Percentiles rank a stretch among this genome's conserved stretches.
Conservation (phyloP, 2,113 vertebrate species). For the Solea senegalensis region DNA sequence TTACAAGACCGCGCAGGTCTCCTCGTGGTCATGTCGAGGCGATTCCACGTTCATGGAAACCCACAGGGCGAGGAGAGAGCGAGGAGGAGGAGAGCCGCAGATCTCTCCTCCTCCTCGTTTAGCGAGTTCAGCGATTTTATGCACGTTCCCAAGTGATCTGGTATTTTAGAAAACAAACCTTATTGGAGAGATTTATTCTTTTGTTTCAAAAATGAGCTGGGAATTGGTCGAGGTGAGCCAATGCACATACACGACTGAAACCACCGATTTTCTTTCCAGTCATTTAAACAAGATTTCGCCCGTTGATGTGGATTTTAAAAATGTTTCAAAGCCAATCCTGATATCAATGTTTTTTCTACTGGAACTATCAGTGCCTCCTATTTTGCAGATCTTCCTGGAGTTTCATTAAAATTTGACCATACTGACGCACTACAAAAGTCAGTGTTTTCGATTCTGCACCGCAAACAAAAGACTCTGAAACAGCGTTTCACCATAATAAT, state of each 20-base stretch:
- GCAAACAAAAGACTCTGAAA: slow-evolving; percentile 10
- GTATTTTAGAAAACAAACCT: slow-evolving; percentile 30
- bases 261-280: slow-evolving; percentile 27
- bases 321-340: slow-evolving; percentile 40
- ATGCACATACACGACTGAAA: slow-evolving; percentile 29
- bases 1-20: slow-evolving; percentile 57
- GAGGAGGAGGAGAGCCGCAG: not conserved
- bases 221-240: slow-evolving; percentile 18
- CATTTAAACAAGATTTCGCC: slow-evolving; percentile 21
- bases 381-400: slow-evolving; percentile 36
- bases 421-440: slow-evolving; percentile 12
- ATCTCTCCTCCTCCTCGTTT: slow-evolving; percentile 31
- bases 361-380: slow-evolving; percentile 33
- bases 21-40: slow-evolving; percentile 38
- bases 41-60: slow-evolving; percentile 49
- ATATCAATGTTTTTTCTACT: slow-evolving; percentile 33
- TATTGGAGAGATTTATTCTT: slow-evolving; percentile 25
- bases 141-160: slow-evolving; percentile 7
- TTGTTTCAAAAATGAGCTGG: slow-evolving; percentile 1
- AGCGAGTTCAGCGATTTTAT: slow-evolving; percentile 25
- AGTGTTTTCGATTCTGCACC: slow-evolving; percentile 36
- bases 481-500: slow-evolving; percentile 26
- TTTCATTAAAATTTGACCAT: slow-evolving; percentile 35
- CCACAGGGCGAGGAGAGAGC: slow-evolving; percentile 28
- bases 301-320: slow-evolving; percentile 28